phyloP scores from a whole-genome alignment of 2,888 invertebrate species.

The Cryptocheilus praepositus region DNA sequence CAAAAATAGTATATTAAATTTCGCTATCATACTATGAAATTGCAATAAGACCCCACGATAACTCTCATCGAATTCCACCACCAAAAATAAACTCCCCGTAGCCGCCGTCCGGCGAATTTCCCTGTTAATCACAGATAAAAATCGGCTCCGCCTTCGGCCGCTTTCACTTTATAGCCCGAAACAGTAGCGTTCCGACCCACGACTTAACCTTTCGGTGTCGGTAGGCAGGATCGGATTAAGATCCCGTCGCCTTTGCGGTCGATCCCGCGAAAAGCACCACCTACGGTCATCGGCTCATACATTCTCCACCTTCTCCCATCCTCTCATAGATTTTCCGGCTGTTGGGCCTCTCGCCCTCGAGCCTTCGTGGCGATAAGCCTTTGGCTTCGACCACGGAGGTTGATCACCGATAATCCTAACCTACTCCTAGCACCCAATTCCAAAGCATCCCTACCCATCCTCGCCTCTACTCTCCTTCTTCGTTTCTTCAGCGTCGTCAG shows the following conservation, averaged over 20 bases:
- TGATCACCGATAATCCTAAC: constrained; percentile 67
- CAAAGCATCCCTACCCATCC: constrained; percentile 47
- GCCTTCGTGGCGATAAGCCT: constrained; percentile 58
- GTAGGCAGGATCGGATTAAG: constrained; percentile 47
- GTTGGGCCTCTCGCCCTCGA: no score
- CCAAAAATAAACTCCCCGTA: not conserved
- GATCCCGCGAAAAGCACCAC: constrained; percentile 41
- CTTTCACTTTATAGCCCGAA: no score
- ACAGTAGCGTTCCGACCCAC: no score
- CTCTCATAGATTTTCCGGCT: constrained; percentile 30
- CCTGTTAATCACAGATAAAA: not conserved
- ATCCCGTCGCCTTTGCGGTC: constrained; percentile 47
- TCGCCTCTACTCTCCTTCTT: not conserved
- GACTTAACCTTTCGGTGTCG: no score
- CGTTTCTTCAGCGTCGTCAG: not conserved
- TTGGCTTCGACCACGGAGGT: constrained; percentile 58
- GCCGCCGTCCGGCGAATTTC: not conserved
- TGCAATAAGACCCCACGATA: no score
- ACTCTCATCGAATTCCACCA: no score
- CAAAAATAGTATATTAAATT: no score
- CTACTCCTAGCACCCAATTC: constrained; percentile 58
- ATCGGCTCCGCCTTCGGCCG: no score
- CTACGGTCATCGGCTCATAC: constrained; percentile 31
- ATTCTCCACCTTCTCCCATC: constrained; percentile 56
- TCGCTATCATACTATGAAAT: no score